A percentile compares a stretch with the other conserved stretches of the same genome.
Evolutionary conservation across 2,797 vertebrate species (phyloP).

Genomic region (Pygocentrus nattereri): DNA sequence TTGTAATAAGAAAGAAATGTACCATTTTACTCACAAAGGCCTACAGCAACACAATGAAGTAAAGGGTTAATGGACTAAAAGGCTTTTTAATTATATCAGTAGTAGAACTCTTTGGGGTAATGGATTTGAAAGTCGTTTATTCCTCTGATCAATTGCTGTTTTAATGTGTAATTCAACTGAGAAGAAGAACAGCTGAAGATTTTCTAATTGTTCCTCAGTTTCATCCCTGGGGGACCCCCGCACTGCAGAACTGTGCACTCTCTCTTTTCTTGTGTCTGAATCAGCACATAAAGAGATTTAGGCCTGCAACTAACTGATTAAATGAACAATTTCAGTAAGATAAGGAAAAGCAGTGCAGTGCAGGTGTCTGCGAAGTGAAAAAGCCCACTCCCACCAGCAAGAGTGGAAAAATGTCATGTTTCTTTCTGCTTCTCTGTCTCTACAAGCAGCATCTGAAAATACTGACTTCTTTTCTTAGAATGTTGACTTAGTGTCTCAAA

Average conservation of each 20-base stretch:
- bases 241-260: background rate
- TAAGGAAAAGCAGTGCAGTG: background rate
- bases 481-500: no score
- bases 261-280: background rate
- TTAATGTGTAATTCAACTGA: background rate
- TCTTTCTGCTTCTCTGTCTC: no score
- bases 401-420: no score
- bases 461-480: no score
- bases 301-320: background rate
- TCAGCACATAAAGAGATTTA: background rate
- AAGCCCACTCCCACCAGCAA: no score
- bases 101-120: background rate
- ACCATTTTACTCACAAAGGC: no score
- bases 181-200: background rate
- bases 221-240: background rate
- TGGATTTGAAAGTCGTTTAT: background rate
- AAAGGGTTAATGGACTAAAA: no score
- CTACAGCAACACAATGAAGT: no score
- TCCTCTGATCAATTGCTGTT: background rate
- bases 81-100: background rate
- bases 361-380: background rate
- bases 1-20: no score
- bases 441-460: no score
- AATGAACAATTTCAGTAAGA: background rate
- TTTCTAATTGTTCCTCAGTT: conserved; percentile 2